phyloP scores from a whole-genome alignment of 2,888 invertebrate genomes.

The Dicycla oo region DNA sequence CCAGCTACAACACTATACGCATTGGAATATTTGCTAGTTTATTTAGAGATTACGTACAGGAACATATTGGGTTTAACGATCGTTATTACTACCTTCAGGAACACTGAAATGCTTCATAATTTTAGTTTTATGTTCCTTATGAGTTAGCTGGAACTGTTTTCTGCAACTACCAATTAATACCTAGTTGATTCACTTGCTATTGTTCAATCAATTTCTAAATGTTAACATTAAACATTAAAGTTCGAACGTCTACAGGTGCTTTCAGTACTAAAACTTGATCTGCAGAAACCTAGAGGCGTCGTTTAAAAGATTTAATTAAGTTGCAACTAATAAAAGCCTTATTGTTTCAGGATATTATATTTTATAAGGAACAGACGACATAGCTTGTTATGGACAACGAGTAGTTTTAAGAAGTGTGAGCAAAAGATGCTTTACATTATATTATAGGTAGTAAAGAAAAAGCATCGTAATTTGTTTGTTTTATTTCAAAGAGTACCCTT shows the following conservation, averaged over 20 bases:
- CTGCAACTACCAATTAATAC: background rate
- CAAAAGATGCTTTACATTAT: constrained; percentile 61
- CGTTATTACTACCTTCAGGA: constrained; percentile 3
- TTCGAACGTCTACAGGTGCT: background rate
- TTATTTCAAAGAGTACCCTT: constrained; percentile 41
- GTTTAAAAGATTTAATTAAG: background rate
- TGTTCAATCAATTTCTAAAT: accelerated
- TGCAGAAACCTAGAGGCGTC: background rate
- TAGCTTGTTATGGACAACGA: constrained; percentile 37
- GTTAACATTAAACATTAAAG: background rate
- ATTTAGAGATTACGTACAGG: constrained; percentile 32
- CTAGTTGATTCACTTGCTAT: background rate
- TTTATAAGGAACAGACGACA: constrained; percentile 35
- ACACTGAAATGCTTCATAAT: constrained; percentile 13
- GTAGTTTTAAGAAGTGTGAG: constrained; percentile 62
- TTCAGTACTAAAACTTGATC: constrained; percentile 1
- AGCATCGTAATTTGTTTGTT: constrained; percentile 56
- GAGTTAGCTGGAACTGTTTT: background rate
- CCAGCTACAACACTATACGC: constrained; percentile 8
- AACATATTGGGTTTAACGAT: constrained; percentile 42
- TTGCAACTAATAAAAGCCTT: background rate
- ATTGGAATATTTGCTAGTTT: constrained; percentile 21
- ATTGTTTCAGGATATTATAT: constrained; percentile 59
- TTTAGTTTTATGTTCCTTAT: constrained; percentile 19
- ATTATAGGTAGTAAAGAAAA: constrained; percentile 41